phyloP scores from a whole-genome alignment of 2,888 invertebrate genomes.

The Emmelina monodactyla region DNA sequence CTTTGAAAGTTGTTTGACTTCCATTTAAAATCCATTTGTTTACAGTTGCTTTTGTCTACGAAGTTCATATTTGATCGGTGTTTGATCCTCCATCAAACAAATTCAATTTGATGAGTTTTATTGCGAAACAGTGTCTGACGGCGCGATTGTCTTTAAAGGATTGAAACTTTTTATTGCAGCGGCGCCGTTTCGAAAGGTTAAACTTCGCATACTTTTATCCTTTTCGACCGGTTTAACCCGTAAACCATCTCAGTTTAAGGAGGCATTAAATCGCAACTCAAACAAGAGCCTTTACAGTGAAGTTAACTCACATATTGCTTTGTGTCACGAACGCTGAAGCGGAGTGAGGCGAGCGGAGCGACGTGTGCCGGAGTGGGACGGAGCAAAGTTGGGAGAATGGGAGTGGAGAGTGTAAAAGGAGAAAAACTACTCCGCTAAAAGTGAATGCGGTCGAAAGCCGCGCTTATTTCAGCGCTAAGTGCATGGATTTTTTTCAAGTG shows the following conservation, averaged over 20 bases:
- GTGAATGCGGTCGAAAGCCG: slow-evolving; percentile 66
- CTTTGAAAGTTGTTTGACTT: too few species aligned
- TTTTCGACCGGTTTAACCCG: slow-evolving; percentile 60
- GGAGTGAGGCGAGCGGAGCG: slow-evolving; percentile 44
- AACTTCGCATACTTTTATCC: slow-evolving; percentile 55
- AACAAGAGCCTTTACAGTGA: slow-evolving; percentile 64
- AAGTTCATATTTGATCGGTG: too few species aligned
- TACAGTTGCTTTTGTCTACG: too few species aligned
- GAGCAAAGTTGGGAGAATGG: slow-evolving; percentile 47
- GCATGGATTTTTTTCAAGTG: slow-evolving; percentile 65
- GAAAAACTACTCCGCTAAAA: slow-evolving; percentile 66
- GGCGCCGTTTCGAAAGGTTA: slow-evolving; percentile 50
- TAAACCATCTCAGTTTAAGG: slow-evolving; percentile 66
- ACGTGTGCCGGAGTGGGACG: slow-evolving; percentile 45
- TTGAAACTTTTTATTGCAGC: slow-evolving; percentile 53
- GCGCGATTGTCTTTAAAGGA: slow-evolving; percentile 37
- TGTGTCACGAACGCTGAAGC: slow-evolving; percentile 63
- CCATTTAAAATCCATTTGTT: too few species aligned
- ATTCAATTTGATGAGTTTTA: slow-evolving; percentile 22
- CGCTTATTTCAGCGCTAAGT: slow-evolving; percentile 63
- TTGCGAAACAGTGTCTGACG: slow-evolving; percentile 26
- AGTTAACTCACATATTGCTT: slow-evolving; percentile 67
- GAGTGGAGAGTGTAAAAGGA: slow-evolving; percentile 61
- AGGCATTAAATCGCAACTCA: slow-evolving; percentile 67
- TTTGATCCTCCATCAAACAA: too few species aligned